Conservation (phyloP, 2,113 vertebrate species). For the Amia ocellicauda region DNA sequence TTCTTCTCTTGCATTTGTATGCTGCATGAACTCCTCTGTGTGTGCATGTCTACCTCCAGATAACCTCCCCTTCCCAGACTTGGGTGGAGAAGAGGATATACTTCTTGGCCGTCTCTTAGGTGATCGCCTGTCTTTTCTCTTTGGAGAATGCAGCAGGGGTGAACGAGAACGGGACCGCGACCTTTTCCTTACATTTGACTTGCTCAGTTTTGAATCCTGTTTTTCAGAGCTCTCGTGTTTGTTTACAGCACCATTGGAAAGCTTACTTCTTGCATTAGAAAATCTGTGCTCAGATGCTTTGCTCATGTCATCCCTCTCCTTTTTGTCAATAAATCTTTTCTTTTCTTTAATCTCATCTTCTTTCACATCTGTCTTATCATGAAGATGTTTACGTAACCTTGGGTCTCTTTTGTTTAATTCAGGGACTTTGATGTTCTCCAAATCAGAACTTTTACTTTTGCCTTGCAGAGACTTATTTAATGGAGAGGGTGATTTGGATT, state of each 20-base stretch:
- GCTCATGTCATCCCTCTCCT: constrained; percentile 75
- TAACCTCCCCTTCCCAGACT: constrained; percentile 70
- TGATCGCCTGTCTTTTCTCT: constrained; percentile 84
- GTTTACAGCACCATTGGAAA: constrained; percentile 75
- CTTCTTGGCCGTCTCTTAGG: constrained; percentile 82
- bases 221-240: constrained; percentile 76
- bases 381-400: constrained; percentile 78
- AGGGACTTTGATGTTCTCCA: constrained; percentile 59
- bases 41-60: constrained; percentile 66
- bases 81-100: constrained; percentile 75
- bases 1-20: constrained; percentile 68
- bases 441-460: constrained; percentile 69
- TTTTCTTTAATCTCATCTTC: constrained; percentile 81
- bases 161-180: constrained; percentile 85
- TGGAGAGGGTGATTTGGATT: constrained; percentile 80
- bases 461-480: constrained; percentile 65
- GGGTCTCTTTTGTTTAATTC: constrained; percentile 85
- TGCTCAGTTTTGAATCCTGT: constrained; percentile 66
- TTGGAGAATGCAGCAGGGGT: constrained; percentile 73
- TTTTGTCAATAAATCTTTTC: constrained; percentile 77
- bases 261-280: constrained; percentile 69
- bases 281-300: constrained; percentile 68
- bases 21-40: constrained; percentile 54
- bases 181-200: constrained; percentile 77
- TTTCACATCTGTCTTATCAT: constrained; percentile 75